A percentile compares a stretch with the other conserved stretches of the same genome.
phyloP scores from a whole-genome alignment of 2,113 vertebrate species.

The Nesoenas mayeri region DNA sequence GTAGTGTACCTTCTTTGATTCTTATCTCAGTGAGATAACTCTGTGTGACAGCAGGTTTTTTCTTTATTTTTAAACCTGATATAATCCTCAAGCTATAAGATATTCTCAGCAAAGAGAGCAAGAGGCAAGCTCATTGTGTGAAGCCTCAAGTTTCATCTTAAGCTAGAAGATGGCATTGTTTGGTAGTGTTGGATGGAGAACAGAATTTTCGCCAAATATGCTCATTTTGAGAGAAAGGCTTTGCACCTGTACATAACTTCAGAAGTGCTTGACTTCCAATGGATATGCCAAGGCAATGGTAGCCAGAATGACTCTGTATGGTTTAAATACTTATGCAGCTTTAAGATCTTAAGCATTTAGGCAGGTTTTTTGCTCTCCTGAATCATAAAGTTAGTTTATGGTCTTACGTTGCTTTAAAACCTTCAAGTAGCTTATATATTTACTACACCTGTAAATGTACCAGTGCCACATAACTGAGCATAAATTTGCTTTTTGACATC shows the following conservation, averaged over 20 bases:
- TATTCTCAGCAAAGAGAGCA: not conserved
- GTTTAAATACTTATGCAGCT: not conserved
- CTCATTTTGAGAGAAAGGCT: not conserved
- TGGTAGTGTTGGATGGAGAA: not conserved
- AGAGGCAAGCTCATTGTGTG: not conserved
- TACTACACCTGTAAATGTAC: not conserved
- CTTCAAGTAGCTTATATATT: not conserved
- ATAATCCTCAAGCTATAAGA: not conserved
- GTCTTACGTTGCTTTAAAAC: not conserved
- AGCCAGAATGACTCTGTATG: not conserved
- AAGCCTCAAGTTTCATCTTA: not conserved
- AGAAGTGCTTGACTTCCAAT: not conserved
- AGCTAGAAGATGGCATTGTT: not conserved
- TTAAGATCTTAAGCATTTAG: not conserved
- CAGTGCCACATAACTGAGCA: not conserved
- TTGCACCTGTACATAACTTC: not conserved
- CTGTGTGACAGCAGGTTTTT: not conserved
- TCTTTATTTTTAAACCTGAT: not conserved
- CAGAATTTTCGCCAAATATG: not conserved
- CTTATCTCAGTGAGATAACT: not conserved
- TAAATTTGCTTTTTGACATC: not conserved
- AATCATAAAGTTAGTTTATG: not conserved
- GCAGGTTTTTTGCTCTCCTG: not conserved
- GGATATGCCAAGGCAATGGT: not conserved
- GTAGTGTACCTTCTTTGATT: not conserved